Evolutionary conservation across 2,797 vertebrate species (phyloP).

Genomic region (Diplodus sargus): DNA sequence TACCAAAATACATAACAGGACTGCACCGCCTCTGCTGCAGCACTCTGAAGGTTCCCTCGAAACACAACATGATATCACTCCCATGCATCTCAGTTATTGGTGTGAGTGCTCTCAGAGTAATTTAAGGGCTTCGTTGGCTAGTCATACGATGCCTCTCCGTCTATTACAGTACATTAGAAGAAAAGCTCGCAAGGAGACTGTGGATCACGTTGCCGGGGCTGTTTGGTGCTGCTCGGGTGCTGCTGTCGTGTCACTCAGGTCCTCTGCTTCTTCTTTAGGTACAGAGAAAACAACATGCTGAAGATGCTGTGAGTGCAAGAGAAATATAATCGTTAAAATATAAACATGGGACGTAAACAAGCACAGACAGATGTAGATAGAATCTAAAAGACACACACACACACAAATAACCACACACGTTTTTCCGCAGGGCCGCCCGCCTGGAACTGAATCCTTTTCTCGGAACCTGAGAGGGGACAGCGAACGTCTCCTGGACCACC

Average conservation of each 20-base stretch:
- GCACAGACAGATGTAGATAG: background rate
- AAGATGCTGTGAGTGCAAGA: background rate
- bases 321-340: background rate
- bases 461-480: slow-evolving; percentile 70
- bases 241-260: slow-evolving; percentile 38
- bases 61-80: slow-evolving; percentile 66
- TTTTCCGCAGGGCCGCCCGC: slow-evolving; percentile 30
- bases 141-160: slow-evolving; percentile 67
- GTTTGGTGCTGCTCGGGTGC: slow-evolving; percentile 40
- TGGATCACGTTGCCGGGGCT: slow-evolving; percentile 54
- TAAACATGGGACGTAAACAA: slow-evolving; percentile 5
- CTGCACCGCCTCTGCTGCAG: slow-evolving; percentile 14
- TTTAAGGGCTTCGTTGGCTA: slow-evolving; percentile 69
- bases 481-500: slow-evolving; percentile 63
- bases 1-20: slow-evolving; percentile 33
- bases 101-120: slow-evolving; percentile 76
- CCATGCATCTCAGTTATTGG: slow-evolving; percentile 54
- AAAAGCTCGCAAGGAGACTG: slow-evolving; percentile 39
- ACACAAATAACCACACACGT: background rate
- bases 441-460: slow-evolving; percentile 55
- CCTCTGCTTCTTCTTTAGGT: slow-evolving; percentile 10
- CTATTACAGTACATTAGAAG: slow-evolving; percentile 73
- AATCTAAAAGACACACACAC: background rate
- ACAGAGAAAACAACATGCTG: background rate
- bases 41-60: slow-evolving; percentile 36